Conservation (phyloP, 2,888 invertebrate species). For the Teleogryllus oceanicus region DNA sequence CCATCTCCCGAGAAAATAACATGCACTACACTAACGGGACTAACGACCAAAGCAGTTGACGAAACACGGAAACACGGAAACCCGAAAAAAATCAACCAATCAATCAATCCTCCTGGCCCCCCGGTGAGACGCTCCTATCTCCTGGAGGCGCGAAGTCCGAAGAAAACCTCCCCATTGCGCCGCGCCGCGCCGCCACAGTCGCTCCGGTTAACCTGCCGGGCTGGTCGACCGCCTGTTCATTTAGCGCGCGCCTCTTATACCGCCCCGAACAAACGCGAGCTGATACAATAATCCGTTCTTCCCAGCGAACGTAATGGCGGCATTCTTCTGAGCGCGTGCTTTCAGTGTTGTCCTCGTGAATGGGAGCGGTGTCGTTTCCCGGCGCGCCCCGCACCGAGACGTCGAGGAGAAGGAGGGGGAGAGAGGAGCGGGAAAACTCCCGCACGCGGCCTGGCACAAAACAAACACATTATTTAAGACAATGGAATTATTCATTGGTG, state of each 20-base stretch:
- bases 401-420: too few species aligned
- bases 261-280: not conserved
- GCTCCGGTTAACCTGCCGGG: not conserved
- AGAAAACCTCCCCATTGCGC: too few species aligned
- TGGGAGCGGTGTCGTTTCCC: not conserved
- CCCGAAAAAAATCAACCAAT: too few species aligned
- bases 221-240: not conserved
- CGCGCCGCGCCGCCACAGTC: not conserved
- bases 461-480: not conserved
- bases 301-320: not conserved
- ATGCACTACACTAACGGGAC: too few species aligned
- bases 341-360: not conserved
- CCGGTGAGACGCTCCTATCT: too few species aligned
- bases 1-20: too few species aligned
- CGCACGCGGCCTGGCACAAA: not conserved
- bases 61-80: too few species aligned
- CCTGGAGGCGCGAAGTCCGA: too few species aligned
- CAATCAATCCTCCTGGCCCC: too few species aligned
- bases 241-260: not conserved
- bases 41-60: too few species aligned
- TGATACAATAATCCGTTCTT: not conserved
- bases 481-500: not conserved
- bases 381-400: not conserved
- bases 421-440: not conserved
- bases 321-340: not conserved